Conservation (phyloP, 2,888 invertebrate genomes). For the Heliconius ismenius region DNA sequence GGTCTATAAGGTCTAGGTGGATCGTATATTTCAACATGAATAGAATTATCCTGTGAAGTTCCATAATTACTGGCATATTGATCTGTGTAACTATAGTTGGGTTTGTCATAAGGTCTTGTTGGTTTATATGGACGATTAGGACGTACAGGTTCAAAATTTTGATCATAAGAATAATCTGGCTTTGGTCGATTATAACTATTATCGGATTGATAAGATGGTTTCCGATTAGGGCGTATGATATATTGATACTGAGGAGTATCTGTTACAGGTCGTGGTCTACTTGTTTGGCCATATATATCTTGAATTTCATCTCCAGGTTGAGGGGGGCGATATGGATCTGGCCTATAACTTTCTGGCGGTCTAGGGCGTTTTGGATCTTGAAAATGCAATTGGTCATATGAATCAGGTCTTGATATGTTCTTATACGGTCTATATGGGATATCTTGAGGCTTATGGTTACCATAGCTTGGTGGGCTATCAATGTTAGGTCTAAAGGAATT, state of each 20-base stretch:
- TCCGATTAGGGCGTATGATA: slow-evolving; percentile 65
- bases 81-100: slow-evolving; percentile 58
- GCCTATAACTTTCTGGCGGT: slow-evolving; percentile 51
- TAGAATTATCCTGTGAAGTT: slow-evolving; percentile 62
- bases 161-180: slow-evolving; percentile 49
- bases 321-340: slow-evolving; percentile 55
- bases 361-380: slow-evolving; percentile 55
- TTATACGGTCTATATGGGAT: slow-evolving; percentile 56
- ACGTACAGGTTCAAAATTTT: slow-evolving; percentile 46
- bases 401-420: slow-evolving; percentile 52
- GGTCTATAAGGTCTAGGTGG: slow-evolving; percentile 68
- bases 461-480: slow-evolving; percentile 59
- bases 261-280: slow-evolving; percentile 51
- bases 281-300: slow-evolving; percentile 55
- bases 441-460: slow-evolving; percentile 60
- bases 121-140: slow-evolving; percentile 56
- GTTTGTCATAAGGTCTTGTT: slow-evolving; percentile 52
- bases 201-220: slow-evolving; percentile 51
- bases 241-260: slow-evolving; percentile 66
- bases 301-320: slow-evolving; percentile 51
- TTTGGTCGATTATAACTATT: slow-evolving; percentile 48
- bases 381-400: slow-evolving; percentile 63
- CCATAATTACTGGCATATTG: slow-evolving; percentile 67
- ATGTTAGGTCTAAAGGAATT: slow-evolving; percentile 60
- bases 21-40: slow-evolving; percentile 69